A percentile compares a stretch with the other conserved stretches of the same genome.
These are phyloP conservation scores for Varanus komodoensis DNA, from an alignment of 2,113 vertebrate species.

Conservation along the genomic window DNA sequence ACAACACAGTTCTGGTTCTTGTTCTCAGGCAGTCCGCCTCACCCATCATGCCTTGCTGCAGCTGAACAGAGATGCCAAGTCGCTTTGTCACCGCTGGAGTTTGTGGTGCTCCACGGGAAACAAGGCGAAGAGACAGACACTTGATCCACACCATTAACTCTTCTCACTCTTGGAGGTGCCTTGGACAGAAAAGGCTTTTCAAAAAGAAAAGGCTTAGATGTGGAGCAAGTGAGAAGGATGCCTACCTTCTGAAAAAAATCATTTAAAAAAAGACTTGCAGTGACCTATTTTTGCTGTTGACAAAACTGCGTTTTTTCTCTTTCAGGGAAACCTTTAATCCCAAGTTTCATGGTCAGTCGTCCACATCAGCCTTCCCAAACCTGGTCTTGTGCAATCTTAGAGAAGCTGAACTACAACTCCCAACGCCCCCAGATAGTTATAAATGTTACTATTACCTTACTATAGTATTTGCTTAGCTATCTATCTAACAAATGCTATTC, in stretches of 20 bases:
- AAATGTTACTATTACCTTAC: neutral
- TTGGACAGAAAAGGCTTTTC: neutral
- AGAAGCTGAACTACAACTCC: too few species aligned
- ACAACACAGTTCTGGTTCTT: slow-evolving; percentile 14
- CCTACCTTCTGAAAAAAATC: neutral
- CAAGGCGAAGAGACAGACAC: neutral
- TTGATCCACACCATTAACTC: neutral
- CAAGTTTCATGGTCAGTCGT: neutral
- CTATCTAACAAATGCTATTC: too few species aligned
- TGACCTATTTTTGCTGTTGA: neutral
- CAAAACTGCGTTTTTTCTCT: neutral
- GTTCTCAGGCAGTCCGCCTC: neutral
- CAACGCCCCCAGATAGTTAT: too few species aligned
- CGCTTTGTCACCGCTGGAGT: neutral
- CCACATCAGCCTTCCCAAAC: too few species aligned
- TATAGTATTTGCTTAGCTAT: too few species aligned
- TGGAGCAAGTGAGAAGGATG: neutral
- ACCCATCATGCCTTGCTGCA: neutral
- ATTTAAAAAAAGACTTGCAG: neutral
- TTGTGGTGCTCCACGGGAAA: neutral
- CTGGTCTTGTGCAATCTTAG: too few species aligned
- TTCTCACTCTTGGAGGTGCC: neutral
- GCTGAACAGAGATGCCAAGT: neutral
- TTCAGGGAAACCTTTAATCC: neutral
- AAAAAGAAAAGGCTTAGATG: slow-evolving; percentile 1